These are phyloP conservation scores for Trichoplusia ni DNA, from an alignment of 1,140 invertebrate genomes.

Conservation along the genomic window DNA sequence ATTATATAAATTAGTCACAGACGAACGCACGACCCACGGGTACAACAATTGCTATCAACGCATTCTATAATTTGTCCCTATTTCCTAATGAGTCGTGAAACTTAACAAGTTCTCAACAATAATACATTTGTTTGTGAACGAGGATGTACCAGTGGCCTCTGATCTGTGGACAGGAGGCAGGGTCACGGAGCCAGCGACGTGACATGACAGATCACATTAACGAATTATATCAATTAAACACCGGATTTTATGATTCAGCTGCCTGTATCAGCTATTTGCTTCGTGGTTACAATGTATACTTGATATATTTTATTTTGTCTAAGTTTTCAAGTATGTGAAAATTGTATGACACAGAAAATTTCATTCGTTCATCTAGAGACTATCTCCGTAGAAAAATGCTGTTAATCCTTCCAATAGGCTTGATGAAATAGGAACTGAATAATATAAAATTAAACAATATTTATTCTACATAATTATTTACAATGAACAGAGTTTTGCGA, in stretches of 20 bases:
- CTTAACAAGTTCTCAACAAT: slow-evolving; percentile 28
- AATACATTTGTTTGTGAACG: slow-evolving; percentile 55
- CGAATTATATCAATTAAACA: slow-evolving; percentile 61
- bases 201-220: slow-evolving; percentile 61
- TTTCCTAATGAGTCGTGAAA: slow-evolving; percentile 19
- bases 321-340: no score
- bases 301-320: no score
- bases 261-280: no score
- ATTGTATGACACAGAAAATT: no score
- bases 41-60: background rate
- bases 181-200: slow-evolving; percentile 41
- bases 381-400: no score
- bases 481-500: no score
- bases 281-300: no score
- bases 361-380: no score
- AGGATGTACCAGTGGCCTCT: slow-evolving; percentile 56
- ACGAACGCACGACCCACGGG: background rate
- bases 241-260: slow-evolving; percentile 4
- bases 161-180: slow-evolving; percentile 47
- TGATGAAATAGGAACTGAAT: no score
- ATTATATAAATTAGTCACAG: background rate
- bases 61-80: background rate
- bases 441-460: no score
- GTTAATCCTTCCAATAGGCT: no score
- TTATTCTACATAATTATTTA: no score